A percentile compares a stretch with the other conserved stretches of the same genome.
Evolutionary conservation across 1,140 invertebrate species (phyloP).

Genomic region (Drosophila baimaii): DNA sequence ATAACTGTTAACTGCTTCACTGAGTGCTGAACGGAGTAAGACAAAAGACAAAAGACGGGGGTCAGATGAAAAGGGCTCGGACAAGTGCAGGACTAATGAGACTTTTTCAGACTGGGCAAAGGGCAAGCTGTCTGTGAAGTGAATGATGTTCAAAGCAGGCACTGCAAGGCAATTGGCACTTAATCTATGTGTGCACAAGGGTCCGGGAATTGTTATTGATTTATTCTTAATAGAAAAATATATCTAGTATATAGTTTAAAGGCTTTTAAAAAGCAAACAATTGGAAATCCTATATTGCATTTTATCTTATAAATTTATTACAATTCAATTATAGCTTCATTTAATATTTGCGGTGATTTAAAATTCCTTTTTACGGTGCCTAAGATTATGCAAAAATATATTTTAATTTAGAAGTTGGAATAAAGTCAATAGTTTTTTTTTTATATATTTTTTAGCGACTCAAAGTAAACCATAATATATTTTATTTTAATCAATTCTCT

Average conservation of each 20-base stretch:
- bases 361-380: neutral
- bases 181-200: neutral
- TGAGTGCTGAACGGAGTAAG: constrained; percentile 23
- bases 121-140: constrained; percentile 9
- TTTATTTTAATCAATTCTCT: no score
- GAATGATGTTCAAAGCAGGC: constrained; percentile 9
- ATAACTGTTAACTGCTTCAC: constrained; percentile 57
- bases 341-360: neutral
- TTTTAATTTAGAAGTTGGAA: no score
- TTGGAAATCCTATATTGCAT: no score
- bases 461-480: no score
- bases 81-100: constrained; percentile 32
- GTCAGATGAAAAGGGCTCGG: constrained; percentile 4
- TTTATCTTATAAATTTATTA: no score
- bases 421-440: no score
- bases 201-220: neutral
- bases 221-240: neutral
- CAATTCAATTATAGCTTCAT: neutral
- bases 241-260: neutral
- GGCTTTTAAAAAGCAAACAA: neutral
- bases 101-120: constrained; percentile 27
- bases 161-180: constrained; percentile 10
- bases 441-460: no score
- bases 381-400: neutral
- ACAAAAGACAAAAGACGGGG: constrained; percentile 14